Percentiles rank a stretch among this genome's conserved stretches.
Evolutionary conservation across 2,888 invertebrate genomes (phyloP).

Genomic region (Cephus runcator): DNA sequence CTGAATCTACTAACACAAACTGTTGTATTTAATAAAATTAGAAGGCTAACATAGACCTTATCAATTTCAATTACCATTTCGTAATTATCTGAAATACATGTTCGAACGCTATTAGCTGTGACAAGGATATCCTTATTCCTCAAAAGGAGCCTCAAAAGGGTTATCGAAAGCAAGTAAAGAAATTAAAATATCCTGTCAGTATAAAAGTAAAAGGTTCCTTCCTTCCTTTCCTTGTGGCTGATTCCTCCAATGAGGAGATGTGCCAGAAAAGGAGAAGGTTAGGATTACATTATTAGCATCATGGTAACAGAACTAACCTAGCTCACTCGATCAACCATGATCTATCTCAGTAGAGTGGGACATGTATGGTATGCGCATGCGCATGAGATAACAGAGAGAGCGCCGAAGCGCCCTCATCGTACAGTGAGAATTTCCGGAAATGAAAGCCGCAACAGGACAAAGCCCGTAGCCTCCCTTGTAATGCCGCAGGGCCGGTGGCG

Average conservation of each 20-base stretch:
- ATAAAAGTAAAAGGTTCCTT: background rate
- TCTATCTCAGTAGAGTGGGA: background rate
- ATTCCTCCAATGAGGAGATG: too few relatives aligned
- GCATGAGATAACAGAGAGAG: background rate
- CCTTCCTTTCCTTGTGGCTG: too few relatives aligned
- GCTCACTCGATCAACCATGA: background rate
- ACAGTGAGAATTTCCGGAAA: slow-evolving; percentile 38
- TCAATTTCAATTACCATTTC: background rate
- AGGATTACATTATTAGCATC: too few relatives aligned
- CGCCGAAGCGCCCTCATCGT: slow-evolving; percentile 28
- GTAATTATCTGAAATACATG: background rate
- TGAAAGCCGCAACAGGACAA: slow-evolving; percentile 46
- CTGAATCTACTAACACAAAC: background rate
- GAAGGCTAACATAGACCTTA: background rate
- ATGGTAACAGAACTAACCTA: background rate
- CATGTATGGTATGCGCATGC: slow-evolving; percentile 9
- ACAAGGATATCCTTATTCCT: background rate
- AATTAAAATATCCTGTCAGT: background rate
- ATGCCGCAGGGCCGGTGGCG: slow-evolving; percentile 42
- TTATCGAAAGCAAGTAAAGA: background rate
- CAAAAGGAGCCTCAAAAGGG: background rate
- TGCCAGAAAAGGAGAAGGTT: too few relatives aligned
- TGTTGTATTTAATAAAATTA: background rate
- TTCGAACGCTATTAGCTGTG: background rate
- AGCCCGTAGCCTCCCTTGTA: slow-evolving; percentile 43